A percentile compares a stretch with the other conserved stretches of the same genome.
Conservation (phyloP, 2,888 invertebrate species). For the Polia nebulosa region DNA sequence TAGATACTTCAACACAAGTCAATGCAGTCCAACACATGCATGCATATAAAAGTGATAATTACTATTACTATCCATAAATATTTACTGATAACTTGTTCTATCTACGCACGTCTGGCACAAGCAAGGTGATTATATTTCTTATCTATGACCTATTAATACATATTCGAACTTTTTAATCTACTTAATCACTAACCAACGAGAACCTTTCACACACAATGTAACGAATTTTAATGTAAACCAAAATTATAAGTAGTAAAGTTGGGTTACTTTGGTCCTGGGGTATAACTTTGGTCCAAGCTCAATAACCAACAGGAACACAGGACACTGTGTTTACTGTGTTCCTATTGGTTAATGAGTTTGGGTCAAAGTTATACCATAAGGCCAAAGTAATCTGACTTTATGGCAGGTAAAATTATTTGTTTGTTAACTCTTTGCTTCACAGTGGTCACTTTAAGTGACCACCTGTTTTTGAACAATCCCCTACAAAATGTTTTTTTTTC, state of each 20-base stretch:
- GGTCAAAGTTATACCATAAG: too few relatives aligned
- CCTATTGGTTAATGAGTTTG: too few relatives aligned
- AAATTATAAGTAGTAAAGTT: neutral
- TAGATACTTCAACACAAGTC: constrained; percentile 46
- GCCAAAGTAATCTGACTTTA: too few relatives aligned
- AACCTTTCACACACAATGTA: neutral
- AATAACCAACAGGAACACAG: too few relatives aligned
- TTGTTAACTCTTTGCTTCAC: too few relatives aligned
- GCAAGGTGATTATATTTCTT: constrained; percentile 55
- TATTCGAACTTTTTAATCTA: constrained; percentile 50
- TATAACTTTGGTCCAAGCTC: too few relatives aligned
- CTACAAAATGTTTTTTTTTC: too few relatives aligned
- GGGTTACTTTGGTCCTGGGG: too few relatives aligned
- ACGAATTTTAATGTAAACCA: neutral
- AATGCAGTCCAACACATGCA: neutral
- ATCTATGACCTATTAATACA: constrained; percentile 66
- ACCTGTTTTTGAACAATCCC: too few relatives aligned
- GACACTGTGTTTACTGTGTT: too few relatives aligned
- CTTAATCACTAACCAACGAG: constrained; percentile 16
- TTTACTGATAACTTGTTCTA: constrained; percentile 31
- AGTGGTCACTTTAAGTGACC: too few relatives aligned
- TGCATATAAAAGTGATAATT: constrained; percentile 6
- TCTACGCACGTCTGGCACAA: constrained; percentile 32
- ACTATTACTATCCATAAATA: constrained; percentile 18
- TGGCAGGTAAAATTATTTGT: too few relatives aligned